Evolutionary conservation across 2,113 vertebrate genomes (phyloP).

Genomic region (Dipodomys stephensi): DNA sequence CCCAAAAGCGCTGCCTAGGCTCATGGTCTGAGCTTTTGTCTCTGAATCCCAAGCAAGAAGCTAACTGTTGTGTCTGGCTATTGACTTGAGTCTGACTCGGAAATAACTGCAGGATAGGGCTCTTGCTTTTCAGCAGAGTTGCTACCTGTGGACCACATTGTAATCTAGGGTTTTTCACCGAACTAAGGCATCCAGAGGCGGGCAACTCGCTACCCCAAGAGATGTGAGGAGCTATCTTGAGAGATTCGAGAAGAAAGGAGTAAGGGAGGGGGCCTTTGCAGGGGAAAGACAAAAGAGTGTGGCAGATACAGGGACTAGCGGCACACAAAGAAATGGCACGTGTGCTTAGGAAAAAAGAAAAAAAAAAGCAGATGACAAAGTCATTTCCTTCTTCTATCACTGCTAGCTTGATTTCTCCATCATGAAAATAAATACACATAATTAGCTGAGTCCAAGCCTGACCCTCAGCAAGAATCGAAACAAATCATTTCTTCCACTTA

Average conservation of each 20-base stretch:
- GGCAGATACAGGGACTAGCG: background rate
- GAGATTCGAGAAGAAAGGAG: background rate
- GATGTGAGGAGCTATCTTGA: too few relatives aligned
- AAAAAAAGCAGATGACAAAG: background rate
- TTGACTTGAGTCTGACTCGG: background rate
- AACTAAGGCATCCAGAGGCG: background rate
- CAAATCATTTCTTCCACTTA: background rate
- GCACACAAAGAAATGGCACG: conserved; percentile 51
- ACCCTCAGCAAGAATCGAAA: background rate
- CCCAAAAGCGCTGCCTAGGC: conserved; percentile 26
- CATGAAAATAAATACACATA: background rate
- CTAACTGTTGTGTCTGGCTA: conserved; percentile 46
- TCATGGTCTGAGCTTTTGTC: conserved; percentile 54
- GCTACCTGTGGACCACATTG: accelerated
- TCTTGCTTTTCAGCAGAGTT: background rate
- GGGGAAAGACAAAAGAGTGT: background rate
- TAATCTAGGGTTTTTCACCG: background rate
- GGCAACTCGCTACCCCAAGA: background rate
- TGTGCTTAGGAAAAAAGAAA: background rate
- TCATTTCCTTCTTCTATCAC: background rate
- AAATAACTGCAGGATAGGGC: background rate
- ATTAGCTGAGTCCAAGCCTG: background rate
- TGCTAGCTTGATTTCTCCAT: background rate
- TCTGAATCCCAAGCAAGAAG: background rate
- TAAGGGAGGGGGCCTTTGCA: background rate